Conservation (phyloP, 2,113 vertebrate species). For the Ahaetulla prasina region DNA sequence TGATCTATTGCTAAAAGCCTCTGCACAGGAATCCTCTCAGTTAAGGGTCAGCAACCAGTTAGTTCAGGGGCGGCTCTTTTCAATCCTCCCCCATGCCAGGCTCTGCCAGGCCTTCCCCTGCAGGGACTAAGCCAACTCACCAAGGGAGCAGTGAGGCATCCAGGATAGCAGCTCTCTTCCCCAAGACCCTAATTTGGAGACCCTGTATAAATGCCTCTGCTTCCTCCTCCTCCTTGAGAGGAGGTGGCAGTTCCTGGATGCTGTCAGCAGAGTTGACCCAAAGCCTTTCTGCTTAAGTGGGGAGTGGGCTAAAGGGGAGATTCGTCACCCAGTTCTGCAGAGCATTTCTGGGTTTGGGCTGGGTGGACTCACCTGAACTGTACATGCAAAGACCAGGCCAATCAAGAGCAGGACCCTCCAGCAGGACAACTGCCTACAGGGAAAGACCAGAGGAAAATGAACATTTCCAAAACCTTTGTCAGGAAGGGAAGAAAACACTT, state of each 20-base stretch:
- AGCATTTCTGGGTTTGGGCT: not conserved
- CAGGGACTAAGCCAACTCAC: too few relatives aligned
- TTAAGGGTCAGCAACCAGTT: too few relatives aligned
- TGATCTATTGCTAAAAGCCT: too few relatives aligned
- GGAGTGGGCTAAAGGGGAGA: not conserved
- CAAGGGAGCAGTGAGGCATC: not conserved
- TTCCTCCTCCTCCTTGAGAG: not conserved
- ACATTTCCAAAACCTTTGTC: not conserved
- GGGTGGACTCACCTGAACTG: not conserved
- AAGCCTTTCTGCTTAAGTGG: not conserved
- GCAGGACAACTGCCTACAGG: not conserved
- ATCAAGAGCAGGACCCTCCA: not conserved
- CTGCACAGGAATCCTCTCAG: too few relatives aligned
- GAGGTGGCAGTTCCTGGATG: not conserved
- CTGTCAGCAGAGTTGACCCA: not conserved
- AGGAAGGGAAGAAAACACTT: not conserved
- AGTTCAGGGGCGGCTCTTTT: not conserved
- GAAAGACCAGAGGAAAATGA: not conserved
- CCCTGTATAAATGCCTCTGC: not conserved
- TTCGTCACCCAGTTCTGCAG: not conserved
- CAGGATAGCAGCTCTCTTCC: not conserved
- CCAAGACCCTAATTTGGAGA: not conserved
- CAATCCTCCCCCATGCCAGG: not conserved
- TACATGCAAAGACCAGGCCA: not conserved
- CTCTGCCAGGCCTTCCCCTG: too few relatives aligned